phyloP scores from a whole-genome alignment of 2,113 vertebrate genomes.

The Hippocampus comes region DNA sequence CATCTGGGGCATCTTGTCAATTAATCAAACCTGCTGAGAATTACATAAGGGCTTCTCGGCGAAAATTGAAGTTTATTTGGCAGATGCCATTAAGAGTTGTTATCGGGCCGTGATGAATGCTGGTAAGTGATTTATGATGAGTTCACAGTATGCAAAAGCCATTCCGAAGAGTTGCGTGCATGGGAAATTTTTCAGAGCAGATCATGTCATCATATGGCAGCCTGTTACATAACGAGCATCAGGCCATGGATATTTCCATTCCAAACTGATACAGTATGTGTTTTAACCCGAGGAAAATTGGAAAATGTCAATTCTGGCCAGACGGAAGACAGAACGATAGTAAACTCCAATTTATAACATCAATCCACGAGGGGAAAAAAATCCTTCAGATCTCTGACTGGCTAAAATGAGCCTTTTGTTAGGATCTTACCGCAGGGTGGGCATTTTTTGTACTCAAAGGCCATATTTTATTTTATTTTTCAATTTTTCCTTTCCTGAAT shows the following conservation, averaged over 20 bases:
- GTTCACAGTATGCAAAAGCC: neutral
- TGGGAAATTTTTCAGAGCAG: neutral
- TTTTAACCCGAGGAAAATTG: neutral
- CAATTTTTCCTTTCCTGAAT: too few species aligned
- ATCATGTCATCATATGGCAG: constrained; percentile 1
- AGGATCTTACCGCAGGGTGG: too few species aligned
- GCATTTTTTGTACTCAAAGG: too few species aligned
- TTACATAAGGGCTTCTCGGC: constrained; percentile 33
- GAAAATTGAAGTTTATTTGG: constrained; percentile 53
- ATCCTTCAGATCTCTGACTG: too few species aligned
- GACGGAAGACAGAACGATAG: neutral
- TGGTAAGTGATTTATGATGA: constrained; percentile 17
- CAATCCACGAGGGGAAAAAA: too few species aligned
- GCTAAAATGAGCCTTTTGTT: too few species aligned
- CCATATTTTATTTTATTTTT: too few species aligned
- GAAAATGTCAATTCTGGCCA: neutral
- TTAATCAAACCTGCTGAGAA: constrained; percentile 32
- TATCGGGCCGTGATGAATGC: constrained; percentile 35
- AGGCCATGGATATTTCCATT: neutral
- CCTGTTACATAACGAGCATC: constrained; percentile 9
- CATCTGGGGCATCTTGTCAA: constrained; percentile 20
- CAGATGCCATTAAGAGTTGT: constrained; percentile 24
- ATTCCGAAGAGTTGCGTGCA: constrained; percentile 11
- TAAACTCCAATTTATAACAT: too few species aligned
- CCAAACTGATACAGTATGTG: neutral